Evolutionary conservation across 2,797 vertebrate species (phyloP).

Genomic region (Otus scops): DNA sequence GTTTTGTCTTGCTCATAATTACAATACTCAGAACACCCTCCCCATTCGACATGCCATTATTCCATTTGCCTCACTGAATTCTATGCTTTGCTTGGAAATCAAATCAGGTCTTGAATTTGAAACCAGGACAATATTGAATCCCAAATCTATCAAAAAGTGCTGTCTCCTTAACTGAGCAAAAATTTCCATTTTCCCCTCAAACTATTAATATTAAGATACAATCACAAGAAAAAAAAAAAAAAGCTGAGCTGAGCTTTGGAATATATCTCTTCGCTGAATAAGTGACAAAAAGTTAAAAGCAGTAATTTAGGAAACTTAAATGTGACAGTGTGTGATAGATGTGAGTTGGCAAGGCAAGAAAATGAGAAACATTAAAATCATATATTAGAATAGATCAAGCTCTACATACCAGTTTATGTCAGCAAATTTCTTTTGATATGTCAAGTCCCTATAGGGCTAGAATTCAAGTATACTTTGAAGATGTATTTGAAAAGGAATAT

Average conservation of each 20-base stretch:
- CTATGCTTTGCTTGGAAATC: constrained; percentile 55
- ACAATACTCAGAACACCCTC: not conserved
- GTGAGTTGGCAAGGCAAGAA: constrained; percentile 78
- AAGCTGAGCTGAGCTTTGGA: constrained; percentile 57
- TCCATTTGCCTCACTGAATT: constrained; percentile 47
- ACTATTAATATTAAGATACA: constrained; percentile 78
- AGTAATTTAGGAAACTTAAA: constrained; percentile 83
- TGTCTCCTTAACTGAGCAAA: constrained; percentile 65
- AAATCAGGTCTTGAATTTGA: constrained; percentile 60
- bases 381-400: constrained; percentile 84
- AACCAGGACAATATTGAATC: constrained; percentile 65
- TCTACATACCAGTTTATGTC: constrained; percentile 76
- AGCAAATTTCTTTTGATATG: constrained; percentile 82
- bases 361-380: constrained; percentile 86
- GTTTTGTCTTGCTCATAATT: constrained; percentile 25
- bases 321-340: constrained; percentile 83
- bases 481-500: constrained; percentile 75
- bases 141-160: constrained; percentile 59
- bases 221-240: constrained; percentile 28
- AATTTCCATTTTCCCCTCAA: constrained; percentile 66
- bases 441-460: constrained; percentile 73
- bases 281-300: constrained; percentile 84
- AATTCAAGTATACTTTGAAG: constrained; percentile 76
- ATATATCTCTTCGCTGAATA: constrained; percentile 76
- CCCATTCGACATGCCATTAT: not conserved